Conservation (phyloP, 2,888 invertebrate genomes). For the Eupithecia abbreviata region DNA sequence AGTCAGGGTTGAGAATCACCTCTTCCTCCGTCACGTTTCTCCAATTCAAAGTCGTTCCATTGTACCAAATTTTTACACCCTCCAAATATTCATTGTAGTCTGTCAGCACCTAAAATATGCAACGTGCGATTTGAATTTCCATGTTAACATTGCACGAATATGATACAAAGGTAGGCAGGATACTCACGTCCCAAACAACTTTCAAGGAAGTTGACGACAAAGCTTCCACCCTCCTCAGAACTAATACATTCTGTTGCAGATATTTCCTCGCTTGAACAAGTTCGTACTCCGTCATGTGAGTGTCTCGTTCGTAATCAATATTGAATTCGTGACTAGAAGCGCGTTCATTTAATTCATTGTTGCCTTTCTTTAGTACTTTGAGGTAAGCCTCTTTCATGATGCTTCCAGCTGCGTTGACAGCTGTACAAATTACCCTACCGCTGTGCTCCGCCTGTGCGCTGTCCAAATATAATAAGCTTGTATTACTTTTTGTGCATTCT, state of each 20-base stretch:
- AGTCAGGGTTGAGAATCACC: conserved; percentile 60
- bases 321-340: conserved; percentile 63
- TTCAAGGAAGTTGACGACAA: conserved; percentile 90
- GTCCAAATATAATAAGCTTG: conserved; percentile 78
- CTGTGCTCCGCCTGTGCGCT: conserved; percentile 75
- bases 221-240: conserved; percentile 86
- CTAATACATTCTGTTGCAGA: conserved; percentile 91
- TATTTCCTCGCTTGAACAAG: conserved; percentile 90
- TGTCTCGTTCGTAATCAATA: conserved; percentile 68
- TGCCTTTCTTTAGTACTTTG: conserved; percentile 75
- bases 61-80: conserved; percentile 87
- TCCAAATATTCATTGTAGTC: conserved; percentile 85
- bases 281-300: conserved; percentile 88
- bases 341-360: conserved; percentile 69
- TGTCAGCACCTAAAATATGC: conserved; percentile 72
- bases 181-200: conserved; percentile 91
- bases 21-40: conserved; percentile 71
- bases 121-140: conserved; percentile 33
- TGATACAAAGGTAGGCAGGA: conserved; percentile 37
- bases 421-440: conserved; percentile 79
- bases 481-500: conserved; percentile 79
- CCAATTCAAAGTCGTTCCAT: conserved; percentile 78
- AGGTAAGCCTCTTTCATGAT: conserved; percentile 81
- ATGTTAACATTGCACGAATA: conserved; percentile 28
- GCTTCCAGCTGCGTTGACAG: conserved; percentile 80